Conservation (phyloP, 2,113 vertebrate species). For the Campylomormyrus tamandua region DNA sequence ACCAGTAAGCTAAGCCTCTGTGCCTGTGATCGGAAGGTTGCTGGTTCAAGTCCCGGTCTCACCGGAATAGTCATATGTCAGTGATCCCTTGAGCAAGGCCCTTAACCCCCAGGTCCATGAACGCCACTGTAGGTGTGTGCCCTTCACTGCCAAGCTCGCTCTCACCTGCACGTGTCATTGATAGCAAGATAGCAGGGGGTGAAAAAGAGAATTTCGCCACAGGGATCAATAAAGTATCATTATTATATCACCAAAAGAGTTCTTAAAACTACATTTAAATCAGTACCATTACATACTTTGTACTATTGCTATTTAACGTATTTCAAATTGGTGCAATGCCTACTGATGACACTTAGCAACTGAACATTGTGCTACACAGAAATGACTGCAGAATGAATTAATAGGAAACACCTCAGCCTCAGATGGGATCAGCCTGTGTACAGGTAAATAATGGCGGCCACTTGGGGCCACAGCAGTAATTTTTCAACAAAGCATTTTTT, state of each 20-base stretch:
- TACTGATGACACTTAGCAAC: background rate
- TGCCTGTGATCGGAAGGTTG: background rate
- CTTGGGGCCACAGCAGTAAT: background rate
- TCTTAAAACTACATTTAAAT: background rate
- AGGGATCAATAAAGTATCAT: background rate
- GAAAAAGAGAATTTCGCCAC: background rate
- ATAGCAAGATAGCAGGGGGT: background rate
- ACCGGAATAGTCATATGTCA: background rate
- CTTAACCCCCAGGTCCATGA: background rate
- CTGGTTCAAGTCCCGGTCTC: background rate
- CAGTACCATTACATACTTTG: background rate
- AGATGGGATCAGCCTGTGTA: background rate
- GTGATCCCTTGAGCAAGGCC: background rate
- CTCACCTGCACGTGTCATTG: background rate
- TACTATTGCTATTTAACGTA: background rate
- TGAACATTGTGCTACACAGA: background rate
- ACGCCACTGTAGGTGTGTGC: background rate
- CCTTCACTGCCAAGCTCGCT: background rate
- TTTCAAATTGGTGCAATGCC: background rate
- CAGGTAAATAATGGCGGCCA: background rate
- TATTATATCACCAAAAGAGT: background rate
- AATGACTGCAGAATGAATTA: background rate
- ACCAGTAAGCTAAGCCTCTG: background rate
- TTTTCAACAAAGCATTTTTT: background rate
- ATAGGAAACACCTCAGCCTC: background rate